Evolutionary conservation across 2,797 vertebrate genomes (phyloP), one percentile per base, ranked within the genome.

Genomic region (Typhlichthys eigenmanni): DNA sequence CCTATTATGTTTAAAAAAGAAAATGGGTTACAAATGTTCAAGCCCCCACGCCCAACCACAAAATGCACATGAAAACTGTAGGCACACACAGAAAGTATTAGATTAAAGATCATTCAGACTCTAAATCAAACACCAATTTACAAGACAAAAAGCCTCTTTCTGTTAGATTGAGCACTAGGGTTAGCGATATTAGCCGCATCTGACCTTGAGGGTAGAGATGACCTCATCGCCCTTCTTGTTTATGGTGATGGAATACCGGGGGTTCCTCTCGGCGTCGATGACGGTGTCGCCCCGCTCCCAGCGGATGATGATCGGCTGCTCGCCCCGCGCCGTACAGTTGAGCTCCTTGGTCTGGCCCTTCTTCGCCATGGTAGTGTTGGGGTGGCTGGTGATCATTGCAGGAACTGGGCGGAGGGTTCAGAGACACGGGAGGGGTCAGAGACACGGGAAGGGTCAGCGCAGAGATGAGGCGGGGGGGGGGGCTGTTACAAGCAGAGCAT

Each of bases 241-340:
- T 81, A 96, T 95, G 61, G 94, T 95, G 79, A 98, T 96, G 1
- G 96, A 94, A 79, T 99, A 98, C 2, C 96, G 95, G 0, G 96
- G 96, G 83, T 98, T 98, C 32, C 97, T 93, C 87, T 98, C 96
- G 0, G 97, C 95, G 55, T 99, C 96, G 55, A 98, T 97, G 73
- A 98, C 97, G 47, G 98, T 99, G 93, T 99, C 97, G 0, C 96
- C 97, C 56, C 98, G 94, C 88, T 99, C 97, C 97, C 97, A 99
- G 83, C 96, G 96, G 58, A 99, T 96, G 47, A 99, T 98, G 82
- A 99, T 99, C 85, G 97, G 97, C 76, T 97, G 97, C 85, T 99
- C 96, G 0, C 97, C 97, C 0, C 97, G 94, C 0, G 97, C 97
- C 0, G 95, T 96, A 72, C 97, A 99, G 86, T 96, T 97, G 92